These are phyloP conservation scores for Clostera curtula DNA, from an alignment of 2,888 invertebrate species.

Conservation along the genomic window DNA sequence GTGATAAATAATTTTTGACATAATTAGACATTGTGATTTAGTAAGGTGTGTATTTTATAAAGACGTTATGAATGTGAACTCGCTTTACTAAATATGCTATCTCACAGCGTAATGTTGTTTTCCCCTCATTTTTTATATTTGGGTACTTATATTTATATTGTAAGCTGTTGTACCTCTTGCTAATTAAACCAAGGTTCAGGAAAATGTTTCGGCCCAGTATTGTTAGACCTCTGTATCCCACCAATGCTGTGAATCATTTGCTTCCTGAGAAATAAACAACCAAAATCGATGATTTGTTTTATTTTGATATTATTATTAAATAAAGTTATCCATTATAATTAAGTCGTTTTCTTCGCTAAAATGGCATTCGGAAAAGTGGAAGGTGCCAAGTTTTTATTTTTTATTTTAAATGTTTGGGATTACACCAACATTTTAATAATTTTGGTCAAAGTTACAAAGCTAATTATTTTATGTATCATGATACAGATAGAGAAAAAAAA, in stretches of 20 bases:
- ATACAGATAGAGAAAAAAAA: too few relatives aligned
- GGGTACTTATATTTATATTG: slow-evolving; percentile 63
- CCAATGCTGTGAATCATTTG: slow-evolving; percentile 75
- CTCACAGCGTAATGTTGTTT: slow-evolving; percentile 59
- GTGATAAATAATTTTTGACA: slow-evolving; percentile 72
- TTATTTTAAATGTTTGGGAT: too few relatives aligned
- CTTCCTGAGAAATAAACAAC: slow-evolving; percentile 73
- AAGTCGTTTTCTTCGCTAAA: not conserved
- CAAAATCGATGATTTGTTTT: slow-evolving; percentile 53
- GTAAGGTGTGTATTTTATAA: slow-evolving; percentile 67
- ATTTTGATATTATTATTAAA: slow-evolving; percentile 15
- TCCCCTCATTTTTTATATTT: slow-evolving; percentile 65
- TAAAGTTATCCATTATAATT: slow-evolving; percentile 1
- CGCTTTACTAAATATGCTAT: slow-evolving; percentile 64
- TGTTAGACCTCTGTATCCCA: slow-evolving; percentile 69
- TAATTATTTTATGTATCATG: too few relatives aligned
- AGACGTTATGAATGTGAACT: slow-evolving; percentile 48
- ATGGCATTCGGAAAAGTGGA: too few relatives aligned
- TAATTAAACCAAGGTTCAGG: slow-evolving; percentile 55
- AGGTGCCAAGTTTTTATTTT: too few relatives aligned
- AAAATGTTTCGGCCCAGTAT: slow-evolving; percentile 67
- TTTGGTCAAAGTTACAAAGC: too few relatives aligned
- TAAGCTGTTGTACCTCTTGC: slow-evolving; percentile 63
- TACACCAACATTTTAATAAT: too few relatives aligned
- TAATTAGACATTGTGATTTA: slow-evolving; percentile 72